phyloP scores from a whole-genome alignment of 2,113 vertebrate species.

The Scytalopus superciliaris region DNA sequence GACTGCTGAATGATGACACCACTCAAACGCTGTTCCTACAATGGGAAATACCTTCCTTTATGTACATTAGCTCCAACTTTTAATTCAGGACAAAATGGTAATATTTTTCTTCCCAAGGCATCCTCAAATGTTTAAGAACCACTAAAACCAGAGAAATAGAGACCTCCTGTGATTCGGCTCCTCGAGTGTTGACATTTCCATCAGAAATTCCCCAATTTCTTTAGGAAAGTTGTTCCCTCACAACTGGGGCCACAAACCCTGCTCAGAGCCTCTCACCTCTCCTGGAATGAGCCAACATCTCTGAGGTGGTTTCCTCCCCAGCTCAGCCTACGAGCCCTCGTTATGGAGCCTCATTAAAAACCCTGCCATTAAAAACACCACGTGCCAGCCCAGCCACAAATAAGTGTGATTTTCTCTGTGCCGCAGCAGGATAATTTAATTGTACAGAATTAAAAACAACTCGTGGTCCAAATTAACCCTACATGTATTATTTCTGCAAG shows the following conservation, averaged over 20 bases:
- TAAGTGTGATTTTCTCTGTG: background rate
- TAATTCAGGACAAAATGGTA: background rate
- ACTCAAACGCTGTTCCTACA: background rate
- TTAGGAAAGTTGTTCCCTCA: background rate
- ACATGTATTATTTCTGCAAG: background rate
- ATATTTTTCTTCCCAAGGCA: background rate
- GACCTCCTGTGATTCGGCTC: background rate
- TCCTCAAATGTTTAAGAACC: background rate
- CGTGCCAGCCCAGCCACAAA: background rate
- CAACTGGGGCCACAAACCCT: background rate
- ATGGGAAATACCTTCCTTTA: background rate
- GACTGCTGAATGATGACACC: background rate
- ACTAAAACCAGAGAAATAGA: background rate
- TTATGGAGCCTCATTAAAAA: background rate
- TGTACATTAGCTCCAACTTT: background rate
- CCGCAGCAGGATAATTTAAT: background rate
- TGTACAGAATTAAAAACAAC: background rate
- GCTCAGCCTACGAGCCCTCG: background rate
- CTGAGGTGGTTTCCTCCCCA: background rate
- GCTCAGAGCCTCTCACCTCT: background rate
- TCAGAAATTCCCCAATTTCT: background rate
- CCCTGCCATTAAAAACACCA: background rate
- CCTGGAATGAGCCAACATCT: background rate
- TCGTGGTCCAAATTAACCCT: constrained; percentile 30
- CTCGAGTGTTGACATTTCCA: background rate